Evolutionary conservation across 2,888 invertebrate genomes (phyloP), one percentile per base, ranked within the genome.

Genomic region (Tridacna crocea): DNA sequence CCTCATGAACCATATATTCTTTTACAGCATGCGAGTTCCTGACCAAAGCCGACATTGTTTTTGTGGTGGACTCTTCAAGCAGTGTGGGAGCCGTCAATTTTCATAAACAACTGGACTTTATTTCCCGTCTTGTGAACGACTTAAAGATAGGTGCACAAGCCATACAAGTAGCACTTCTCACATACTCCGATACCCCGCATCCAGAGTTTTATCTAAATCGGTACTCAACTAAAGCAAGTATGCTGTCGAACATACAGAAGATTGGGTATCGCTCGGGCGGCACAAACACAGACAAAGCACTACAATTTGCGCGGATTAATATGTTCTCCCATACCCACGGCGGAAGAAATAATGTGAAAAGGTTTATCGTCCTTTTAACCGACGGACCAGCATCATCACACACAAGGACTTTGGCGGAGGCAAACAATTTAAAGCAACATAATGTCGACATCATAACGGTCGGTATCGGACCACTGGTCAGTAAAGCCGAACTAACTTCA

Each of bases 11-110:
- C 36, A 36, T 36, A n/a, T n/a, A n/a, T 70, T 61, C 51, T 47
- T 11, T 88, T 87, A 74, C 82, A 89, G 89, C 88, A 6, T 90
- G 90, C 75, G 79, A 80, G 26, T 88, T 86, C 70, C 77, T 87
- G 12, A 80, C 88, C 24, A 87, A 76, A n/a, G 90, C 90, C 11
- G 90, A 90, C 75, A 88, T 90, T 24, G 84, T 90, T 1, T 87
- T 90, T 66, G 75, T 89, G 3, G 70, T 90, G 12, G 90, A 90
- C 68, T 85, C 88, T 4, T 89, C 89, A 0, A 75, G 87, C 8
- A 87, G 88, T 51, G 89, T 87, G 70, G 88, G 88, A 0, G 51
- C 79, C 4, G 15, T 47, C 12, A 87, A 89, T 66, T 90, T 90
- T 79, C 83, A 88, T 51, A 83, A 88, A 36, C 87, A 89, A 72